These are phyloP conservation scores for Laticauda colubrina DNA, from an alignment of 2,113 vertebrate species.

Conservation along the genomic window DNA sequence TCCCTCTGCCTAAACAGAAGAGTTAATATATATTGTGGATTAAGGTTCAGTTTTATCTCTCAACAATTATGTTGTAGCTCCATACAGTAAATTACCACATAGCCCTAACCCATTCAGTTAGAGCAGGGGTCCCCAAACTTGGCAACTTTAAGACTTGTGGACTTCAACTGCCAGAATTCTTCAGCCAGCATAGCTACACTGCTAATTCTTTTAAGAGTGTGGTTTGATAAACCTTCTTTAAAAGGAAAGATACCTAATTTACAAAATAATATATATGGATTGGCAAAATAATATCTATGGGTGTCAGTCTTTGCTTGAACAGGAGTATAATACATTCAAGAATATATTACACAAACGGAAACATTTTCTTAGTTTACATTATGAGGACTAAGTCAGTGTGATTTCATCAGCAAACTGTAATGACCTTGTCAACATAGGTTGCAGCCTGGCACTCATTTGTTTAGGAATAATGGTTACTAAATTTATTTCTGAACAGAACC, in stretches of 20 bases:
- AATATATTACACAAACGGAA: background rate
- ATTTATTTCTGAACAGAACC: background rate
- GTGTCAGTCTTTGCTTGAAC: background rate
- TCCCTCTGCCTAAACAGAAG: background rate
- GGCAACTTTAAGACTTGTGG: too few relatives aligned
- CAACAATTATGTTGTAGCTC: background rate
- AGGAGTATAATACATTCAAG: background rate
- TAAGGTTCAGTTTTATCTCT: background rate
- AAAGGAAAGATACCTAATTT: background rate
- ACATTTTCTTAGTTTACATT: conserved; percentile 1
- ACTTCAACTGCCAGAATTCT: too few relatives aligned
- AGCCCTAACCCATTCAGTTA: background rate
- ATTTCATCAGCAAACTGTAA: background rate
- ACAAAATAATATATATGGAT: too few relatives aligned
- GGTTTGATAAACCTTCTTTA: background rate
- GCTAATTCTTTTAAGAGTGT: background rate
- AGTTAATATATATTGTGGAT: background rate
- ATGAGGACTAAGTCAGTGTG: background rate
- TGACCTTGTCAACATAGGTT: background rate
- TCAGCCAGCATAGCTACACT: background rate
- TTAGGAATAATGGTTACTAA: background rate
- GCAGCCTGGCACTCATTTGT: background rate
- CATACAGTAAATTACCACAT: background rate
- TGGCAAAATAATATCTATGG: background rate
- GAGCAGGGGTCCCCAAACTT: background rate